Evolutionary conservation across 2,888 invertebrate species (phyloP).

Genomic region (Chesias legatella): DNA sequence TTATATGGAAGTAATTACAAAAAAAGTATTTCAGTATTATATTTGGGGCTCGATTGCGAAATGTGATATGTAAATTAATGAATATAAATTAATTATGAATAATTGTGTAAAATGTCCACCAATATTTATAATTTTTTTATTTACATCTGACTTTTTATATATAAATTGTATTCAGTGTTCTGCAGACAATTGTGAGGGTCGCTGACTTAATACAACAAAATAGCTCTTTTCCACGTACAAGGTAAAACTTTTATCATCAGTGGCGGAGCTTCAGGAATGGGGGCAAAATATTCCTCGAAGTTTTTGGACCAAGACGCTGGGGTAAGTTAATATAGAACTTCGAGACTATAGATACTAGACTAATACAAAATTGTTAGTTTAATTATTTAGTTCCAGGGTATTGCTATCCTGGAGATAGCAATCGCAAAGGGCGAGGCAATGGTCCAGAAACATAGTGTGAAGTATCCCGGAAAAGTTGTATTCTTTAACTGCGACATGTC

Average conservation of each 20-base stretch:
- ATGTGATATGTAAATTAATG: no score
- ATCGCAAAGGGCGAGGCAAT: slow-evolving; percentile 17
- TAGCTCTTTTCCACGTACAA: slow-evolving; percentile 7
- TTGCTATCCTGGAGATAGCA: slow-evolving; percentile 36
- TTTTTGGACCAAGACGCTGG: slow-evolving; percentile 37
- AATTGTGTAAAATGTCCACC: no score
- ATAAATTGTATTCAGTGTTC: no score
- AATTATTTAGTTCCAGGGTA: slow-evolving; percentile 26
- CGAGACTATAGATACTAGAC: no score
- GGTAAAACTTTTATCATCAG: slow-evolving; percentile 36
- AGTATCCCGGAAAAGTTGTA: slow-evolving; percentile 5
- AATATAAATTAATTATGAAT: no score
- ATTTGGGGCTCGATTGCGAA: no score
- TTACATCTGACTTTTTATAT: neutral
- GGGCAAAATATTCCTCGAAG: slow-evolving; percentile 30
- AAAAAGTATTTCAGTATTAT: no score
- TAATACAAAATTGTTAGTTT: no score
- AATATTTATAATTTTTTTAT: no score
- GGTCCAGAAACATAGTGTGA: slow-evolving; percentile 24
- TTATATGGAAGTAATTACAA: no score
- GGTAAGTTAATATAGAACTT: slow-evolving; percentile 22
- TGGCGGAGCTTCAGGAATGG: slow-evolving; percentile 31
- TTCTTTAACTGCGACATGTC: slow-evolving; percentile 18
- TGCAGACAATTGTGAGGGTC: no score
- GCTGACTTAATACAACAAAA: no score